Evolutionary conservation across 2,888 invertebrate genomes (phyloP), one percentile per base, ranked within the genome.

Genomic region (Hirtodrosophila alboralis): DNA sequence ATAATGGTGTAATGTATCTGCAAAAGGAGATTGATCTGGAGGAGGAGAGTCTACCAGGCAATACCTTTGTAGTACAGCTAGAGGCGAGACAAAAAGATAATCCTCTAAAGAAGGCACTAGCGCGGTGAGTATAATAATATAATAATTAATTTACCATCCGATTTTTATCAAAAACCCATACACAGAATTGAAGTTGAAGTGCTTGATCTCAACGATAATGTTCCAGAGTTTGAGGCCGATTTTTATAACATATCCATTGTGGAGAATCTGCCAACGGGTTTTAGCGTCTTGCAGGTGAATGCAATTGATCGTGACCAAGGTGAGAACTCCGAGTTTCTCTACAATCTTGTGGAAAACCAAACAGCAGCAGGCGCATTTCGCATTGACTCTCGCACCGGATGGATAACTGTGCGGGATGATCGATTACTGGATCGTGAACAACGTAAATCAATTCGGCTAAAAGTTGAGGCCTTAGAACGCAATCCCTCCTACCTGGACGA

Each of bases 211-310:
- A 96, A 97, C 81, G 96, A 97, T 87, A 96, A 97, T 89, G 91
- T 95, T 14, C 96, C 96, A 0, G 95, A 96, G 78, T 97, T 97
- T 74, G 96, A 97, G 87, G 96, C 96, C 0, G 96, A 96, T 80
- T 94, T 95, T 80, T 97, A 97, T 87, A 97, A 97, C 79, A 96
- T 97, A 68, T 97, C 96, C 72, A 97, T 97, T 66, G 96, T 97
- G 34, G 97, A 97, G 88, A 97, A 97, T 89, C 91, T 97, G 21
- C 97, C 97, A 0, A 96, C 95, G 75, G 96, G 96, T 0, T 91
- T 93, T 76, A 86, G 90, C 75, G 88, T 90, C 0, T 75, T 91
- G 0, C 91, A 91, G 67, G 91, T 97, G 7, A 93, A 95, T 85
- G 96, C 96, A 0, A 91, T 93, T 1, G 96, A 97, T 86, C 93